Percentiles rank a stretch among this genome's conserved stretches.
Conservation (phyloP, 2,113 vertebrate species). For the Vulpes vulpes region DNA sequence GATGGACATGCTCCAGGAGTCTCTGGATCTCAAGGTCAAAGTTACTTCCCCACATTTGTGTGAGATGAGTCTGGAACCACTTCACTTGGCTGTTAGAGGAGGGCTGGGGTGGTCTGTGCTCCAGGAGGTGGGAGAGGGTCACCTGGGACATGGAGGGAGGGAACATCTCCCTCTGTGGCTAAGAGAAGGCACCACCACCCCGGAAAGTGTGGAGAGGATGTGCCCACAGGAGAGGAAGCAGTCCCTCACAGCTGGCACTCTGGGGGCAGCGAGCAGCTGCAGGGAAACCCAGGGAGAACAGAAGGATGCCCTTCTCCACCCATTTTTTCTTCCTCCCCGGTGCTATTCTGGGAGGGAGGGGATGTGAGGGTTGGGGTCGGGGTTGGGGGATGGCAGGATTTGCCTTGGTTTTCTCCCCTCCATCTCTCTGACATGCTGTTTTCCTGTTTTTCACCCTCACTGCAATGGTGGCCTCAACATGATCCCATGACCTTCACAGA, state of each 20-base stretch:
- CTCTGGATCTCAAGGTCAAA: not conserved
- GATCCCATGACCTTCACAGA: not conserved
- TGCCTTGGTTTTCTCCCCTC: not conserved
- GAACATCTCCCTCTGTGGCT: accelerated
- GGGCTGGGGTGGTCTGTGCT: not conserved
- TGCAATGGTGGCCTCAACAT: not conserved
- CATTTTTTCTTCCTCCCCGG: not conserved
- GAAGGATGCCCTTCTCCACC: not conserved
- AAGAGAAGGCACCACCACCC: not conserved
- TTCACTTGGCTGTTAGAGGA: not conserved
- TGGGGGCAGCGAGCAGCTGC: not conserved
- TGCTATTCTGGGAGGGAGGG: constrained; percentile 55
- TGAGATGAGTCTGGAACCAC: not conserved
- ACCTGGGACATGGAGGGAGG: not conserved
- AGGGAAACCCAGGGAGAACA: not conserved
- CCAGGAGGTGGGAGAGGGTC: not conserved
- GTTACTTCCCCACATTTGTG: not conserved
- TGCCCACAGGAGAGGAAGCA: constrained; percentile 66
- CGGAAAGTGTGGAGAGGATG: not conserved
- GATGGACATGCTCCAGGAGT: not conserved
- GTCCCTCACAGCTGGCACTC: not conserved
- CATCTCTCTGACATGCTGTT: not conserved
- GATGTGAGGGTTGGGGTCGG: not conserved
- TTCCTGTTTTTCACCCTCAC: not conserved
- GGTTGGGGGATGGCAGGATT: not conserved